Evolutionary conservation across 1,140 invertebrate genomes (phyloP).

Genomic region (Myzus persicae): DNA sequence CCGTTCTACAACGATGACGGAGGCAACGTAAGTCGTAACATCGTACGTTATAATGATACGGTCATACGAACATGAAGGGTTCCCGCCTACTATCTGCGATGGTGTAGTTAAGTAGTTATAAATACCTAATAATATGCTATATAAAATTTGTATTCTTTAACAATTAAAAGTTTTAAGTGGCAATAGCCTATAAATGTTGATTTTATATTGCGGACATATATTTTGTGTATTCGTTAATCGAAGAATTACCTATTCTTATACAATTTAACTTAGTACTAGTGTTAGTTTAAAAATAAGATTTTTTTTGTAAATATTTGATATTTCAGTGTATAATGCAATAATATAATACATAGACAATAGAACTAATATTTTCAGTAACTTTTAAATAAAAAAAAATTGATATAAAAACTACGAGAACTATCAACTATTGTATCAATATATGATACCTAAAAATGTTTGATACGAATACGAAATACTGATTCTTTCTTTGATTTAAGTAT

Average conservation of each 20-base stretch:
- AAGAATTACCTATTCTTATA: not conserved
- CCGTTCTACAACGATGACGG: constrained; percentile 3
- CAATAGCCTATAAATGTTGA: not conserved
- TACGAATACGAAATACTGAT: not conserved
- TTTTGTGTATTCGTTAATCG: not conserved
- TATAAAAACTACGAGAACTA: not conserved
- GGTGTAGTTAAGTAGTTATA: not conserved
- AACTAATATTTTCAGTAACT: not conserved
- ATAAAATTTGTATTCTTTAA: not conserved
- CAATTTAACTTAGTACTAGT: not conserved
- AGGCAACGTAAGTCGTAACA: not conserved
- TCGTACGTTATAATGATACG: not conserved
- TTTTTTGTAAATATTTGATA: not conserved
- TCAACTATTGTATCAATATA: not conserved
- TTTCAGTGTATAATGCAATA: not conserved
- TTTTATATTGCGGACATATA: not conserved
- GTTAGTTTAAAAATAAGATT: not conserved
- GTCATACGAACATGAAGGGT: constrained; percentile 1
- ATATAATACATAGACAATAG: not conserved
- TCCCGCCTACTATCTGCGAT: not conserved
- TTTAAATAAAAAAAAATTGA: not conserved
- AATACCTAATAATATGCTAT: not conserved
- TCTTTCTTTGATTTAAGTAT: not conserved
- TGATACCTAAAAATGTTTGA: not conserved
- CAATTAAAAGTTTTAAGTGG: not conserved